Conservation (phyloP, 1,140 invertebrate genomes). For the Calliphora vicina region DNA sequence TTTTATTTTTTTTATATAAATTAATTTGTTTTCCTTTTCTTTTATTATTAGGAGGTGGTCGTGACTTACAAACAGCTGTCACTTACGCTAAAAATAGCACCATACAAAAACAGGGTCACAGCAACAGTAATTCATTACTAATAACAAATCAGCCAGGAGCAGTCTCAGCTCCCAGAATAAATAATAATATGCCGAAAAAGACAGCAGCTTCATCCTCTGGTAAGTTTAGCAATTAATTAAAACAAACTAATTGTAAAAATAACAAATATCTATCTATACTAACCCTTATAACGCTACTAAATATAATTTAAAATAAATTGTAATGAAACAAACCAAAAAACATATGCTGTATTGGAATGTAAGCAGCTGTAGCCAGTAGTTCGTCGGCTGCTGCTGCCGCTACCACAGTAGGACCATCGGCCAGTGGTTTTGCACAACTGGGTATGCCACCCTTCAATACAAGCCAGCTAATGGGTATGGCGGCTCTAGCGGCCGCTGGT, state of each 20-base stretch:
- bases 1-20: conserved; percentile 11
- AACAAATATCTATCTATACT: too few relatives aligned
- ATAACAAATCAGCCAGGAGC: conserved; percentile 36
- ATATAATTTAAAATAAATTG: background rate
- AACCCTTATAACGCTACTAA: background rate
- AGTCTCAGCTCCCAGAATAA: background rate
- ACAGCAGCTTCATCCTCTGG: conserved; percentile 16
- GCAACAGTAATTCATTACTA: conserved; percentile 38
- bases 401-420: background rate
- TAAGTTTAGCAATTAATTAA: conserved; percentile 16
- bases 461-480: conserved; percentile 57
- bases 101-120: conserved; percentile 30
- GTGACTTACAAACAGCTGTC: conserved; percentile 78
- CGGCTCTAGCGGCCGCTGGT: conserved; percentile 46
- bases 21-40: conserved; percentile 1
- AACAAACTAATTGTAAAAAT: background rate
- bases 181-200: conserved; percentile 40
- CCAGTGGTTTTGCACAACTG: background rate
- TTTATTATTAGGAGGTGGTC: conserved; percentile 74
- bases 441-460: conserved; percentile 43
- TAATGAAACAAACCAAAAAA: background rate
- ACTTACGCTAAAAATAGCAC: conserved; percentile 66
- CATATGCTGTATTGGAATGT: conserved; percentile 32
- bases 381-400: conserved; percentile 32
- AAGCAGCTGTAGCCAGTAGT: conserved; percentile 30